Conservation (phyloP, 2,888 invertebrate species). For the Rhamnusium bicolor region DNA sequence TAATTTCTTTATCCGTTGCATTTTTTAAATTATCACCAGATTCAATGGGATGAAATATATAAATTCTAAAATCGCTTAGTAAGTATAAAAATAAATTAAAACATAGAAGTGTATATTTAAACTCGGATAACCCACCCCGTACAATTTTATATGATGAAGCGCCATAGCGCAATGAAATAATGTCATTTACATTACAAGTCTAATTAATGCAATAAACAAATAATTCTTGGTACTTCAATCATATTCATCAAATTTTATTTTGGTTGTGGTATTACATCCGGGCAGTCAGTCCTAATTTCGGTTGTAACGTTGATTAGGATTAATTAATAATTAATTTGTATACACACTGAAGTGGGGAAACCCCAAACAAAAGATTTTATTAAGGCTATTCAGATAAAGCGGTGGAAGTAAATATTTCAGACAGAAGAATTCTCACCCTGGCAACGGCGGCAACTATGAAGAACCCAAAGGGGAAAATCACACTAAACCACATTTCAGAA, state of each 20-base stretch:
- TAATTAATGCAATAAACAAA: not conserved
- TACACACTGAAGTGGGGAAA: not conserved
- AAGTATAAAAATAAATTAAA: no score
- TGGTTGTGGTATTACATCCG: not conserved
- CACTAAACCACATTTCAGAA: conserved; percentile 47
- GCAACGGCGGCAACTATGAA: conserved; percentile 36
- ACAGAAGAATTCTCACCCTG: conserved; percentile 39
- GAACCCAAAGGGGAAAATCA: conserved; percentile 42
- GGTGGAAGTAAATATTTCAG: not conserved
- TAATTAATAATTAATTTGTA: not conserved
- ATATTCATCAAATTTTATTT: not conserved
- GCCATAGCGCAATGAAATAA: not conserved
- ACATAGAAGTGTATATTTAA: no score
- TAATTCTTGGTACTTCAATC: not conserved
- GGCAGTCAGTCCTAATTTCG: not conserved
- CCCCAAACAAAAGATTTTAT: not conserved
- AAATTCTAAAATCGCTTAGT: no score
- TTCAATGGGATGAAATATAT: no score
- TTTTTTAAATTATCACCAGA: no score
- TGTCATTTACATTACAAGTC: not conserved
- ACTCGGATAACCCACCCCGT: no score
- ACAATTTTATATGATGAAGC: not conserved
- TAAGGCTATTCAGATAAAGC: not conserved
- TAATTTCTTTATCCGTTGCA: no score
- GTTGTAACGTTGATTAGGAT: no score